phyloP scores from a whole-genome alignment of 2,113 vertebrate species.

The Actenoides hombroni region DNA sequence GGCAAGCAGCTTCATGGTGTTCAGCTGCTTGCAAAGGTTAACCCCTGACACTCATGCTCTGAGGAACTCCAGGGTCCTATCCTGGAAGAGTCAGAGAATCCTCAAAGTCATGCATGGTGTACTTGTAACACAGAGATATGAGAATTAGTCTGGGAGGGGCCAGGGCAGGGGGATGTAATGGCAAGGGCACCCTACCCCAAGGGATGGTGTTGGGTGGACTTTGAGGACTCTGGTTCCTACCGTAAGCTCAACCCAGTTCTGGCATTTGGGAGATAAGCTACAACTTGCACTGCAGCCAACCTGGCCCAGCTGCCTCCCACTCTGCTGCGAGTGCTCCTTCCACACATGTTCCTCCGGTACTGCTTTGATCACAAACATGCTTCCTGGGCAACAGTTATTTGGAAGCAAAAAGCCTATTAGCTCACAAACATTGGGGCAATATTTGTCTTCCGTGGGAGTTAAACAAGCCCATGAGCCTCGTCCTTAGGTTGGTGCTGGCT shows the following conservation, averaged over 20 bases:
- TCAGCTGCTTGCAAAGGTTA: too few species aligned
- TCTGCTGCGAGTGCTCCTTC: not conserved
- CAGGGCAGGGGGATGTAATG: too few species aligned
- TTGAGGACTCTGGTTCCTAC: not conserved
- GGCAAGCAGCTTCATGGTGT: too few species aligned
- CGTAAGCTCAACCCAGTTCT: not conserved
- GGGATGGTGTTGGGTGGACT: not conserved
- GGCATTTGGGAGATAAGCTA: not conserved
- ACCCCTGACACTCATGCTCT: not conserved
- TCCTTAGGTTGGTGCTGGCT: not conserved
- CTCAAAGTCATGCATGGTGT: not conserved
- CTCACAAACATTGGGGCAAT: not conserved
- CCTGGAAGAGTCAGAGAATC: not conserved
- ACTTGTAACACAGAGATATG: not conserved
- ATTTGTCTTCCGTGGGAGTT: not conserved
- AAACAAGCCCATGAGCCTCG: fast-evolving
- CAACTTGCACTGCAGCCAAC: not conserved
- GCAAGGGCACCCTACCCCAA: not conserved
- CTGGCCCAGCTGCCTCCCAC: not conserved
- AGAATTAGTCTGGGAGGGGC: not conserved
- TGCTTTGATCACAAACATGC: not conserved
- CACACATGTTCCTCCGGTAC: fast-evolving
- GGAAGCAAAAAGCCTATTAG: not conserved
- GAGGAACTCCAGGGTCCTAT: not conserved
- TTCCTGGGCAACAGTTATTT: not conserved